phyloP scores from a whole-genome alignment of 2,113 vertebrate species.

The Eulacestoma nigropectus region DNA sequence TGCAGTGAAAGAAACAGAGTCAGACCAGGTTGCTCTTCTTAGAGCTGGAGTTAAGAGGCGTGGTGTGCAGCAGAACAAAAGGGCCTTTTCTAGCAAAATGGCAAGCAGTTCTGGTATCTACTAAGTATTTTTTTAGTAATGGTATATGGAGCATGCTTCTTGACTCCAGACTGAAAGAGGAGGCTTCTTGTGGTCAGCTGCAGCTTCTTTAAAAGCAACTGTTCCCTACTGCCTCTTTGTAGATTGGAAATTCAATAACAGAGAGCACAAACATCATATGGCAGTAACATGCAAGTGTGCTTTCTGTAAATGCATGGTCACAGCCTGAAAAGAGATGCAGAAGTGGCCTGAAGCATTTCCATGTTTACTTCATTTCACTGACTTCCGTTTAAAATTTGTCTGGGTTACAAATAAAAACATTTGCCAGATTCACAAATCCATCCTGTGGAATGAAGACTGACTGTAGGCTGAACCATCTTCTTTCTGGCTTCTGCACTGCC shows the following conservation, averaged over 20 bases:
- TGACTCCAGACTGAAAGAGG: background rate
- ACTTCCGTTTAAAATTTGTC: background rate
- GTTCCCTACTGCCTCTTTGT: background rate
- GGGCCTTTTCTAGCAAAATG: background rate
- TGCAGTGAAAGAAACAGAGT: background rate
- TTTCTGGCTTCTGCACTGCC: background rate
- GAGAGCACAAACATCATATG: background rate
- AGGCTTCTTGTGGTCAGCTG: background rate
- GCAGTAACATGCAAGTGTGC: background rate
- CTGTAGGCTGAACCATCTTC: background rate
- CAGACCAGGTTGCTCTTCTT: background rate
- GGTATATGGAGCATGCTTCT: background rate
- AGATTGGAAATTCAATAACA: background rate
- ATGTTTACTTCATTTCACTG: background rate
- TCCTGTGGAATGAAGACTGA: background rate
- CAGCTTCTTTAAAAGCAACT: background rate
- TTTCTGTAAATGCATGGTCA: background rate
- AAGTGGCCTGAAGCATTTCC: background rate
- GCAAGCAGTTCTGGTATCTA: background rate
- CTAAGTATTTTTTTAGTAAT: background rate
- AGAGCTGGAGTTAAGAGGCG: background rate
- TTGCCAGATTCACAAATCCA: background rate
- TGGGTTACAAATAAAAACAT: background rate
- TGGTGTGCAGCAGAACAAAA: background rate
- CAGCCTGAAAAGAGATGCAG: background rate